Evolutionary conservation across 2,888 invertebrate species (phyloP), one percentile per base, ranked within the genome.

Genomic region (Galerucella pusilla): DNA sequence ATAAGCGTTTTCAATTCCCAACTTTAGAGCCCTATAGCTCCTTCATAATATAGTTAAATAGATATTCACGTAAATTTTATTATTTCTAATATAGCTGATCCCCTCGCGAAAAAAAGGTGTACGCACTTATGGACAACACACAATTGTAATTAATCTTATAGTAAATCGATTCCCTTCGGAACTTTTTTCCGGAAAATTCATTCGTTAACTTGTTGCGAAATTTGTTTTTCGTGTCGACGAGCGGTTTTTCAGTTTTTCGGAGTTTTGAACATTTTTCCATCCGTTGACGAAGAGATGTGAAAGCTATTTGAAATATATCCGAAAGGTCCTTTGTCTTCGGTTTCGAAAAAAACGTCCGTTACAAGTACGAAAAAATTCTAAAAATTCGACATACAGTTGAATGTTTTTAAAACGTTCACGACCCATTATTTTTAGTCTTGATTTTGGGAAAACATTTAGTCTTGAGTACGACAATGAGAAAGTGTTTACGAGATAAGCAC

Each of bases 71-170:
- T n/a, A 2, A 16, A 57, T 20, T 20, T 57, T 57, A 10, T 16
- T 20, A 9, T 20, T 57, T n/a, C 16, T 20, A 10, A 9, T 57
- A 10, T 57, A 16, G 20, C 9, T 57, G 10, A 20, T 57, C 11
- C 57, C 20, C 11, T 14, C 14, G 16, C 20, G 9, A 16, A 16
- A 57, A 57, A 20, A 20, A 9, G 20, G 20, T 35, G 14, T 5
- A 20, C 45, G 16, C 64, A 20, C 45, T 10, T 2, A 65, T 65
- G 64, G 25, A 12, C 16, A n/a, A 65, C 45, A 4, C 14, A 20
- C 77, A 75, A 78, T 73, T 76, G 80, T 74, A 77, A 77, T 77
- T 77, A 77, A 76, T 78, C 76, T 78, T 78, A 71, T 73, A 61
- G 52, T 16, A 66, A 67, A 75, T 77, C 77, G 77, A 77, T 77